phyloP scores from a whole-genome alignment of 2,113 vertebrate genomes.

The Clarias macrocephalus region DNA sequence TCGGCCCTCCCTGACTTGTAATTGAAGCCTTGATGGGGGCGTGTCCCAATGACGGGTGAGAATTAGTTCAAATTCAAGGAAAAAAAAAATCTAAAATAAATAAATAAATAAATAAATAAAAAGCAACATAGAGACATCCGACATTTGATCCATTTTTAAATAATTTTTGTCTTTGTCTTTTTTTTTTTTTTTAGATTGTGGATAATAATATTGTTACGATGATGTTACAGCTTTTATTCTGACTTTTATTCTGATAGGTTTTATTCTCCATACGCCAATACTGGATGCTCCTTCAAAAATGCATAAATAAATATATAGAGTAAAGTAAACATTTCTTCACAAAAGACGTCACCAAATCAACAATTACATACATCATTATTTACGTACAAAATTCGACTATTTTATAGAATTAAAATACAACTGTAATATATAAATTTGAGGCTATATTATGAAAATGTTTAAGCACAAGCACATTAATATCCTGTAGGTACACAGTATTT shows the following conservation, averaged over 20 bases:
- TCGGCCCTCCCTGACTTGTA: too few relatives aligned
- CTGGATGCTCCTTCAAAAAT: background rate
- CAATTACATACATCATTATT: background rate
- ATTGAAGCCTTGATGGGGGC: too few relatives aligned
- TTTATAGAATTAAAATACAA: too few relatives aligned
- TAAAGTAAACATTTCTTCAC: background rate
- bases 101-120: too few relatives aligned
- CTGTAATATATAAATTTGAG: background rate
- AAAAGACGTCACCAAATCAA: background rate
- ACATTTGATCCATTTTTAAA: background rate
- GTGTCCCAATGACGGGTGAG: too few relatives aligned
- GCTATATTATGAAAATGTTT: background rate
- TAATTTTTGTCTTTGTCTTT: too few relatives aligned
- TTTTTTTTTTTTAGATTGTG: too few relatives aligned
- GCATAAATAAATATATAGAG: too few relatives aligned
- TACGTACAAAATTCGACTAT: too few relatives aligned
- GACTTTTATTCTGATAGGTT: background rate
- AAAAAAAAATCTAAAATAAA: too few relatives aligned
- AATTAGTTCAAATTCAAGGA: too few relatives aligned
- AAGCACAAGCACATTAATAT: background rate
- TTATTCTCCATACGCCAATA: background rate
- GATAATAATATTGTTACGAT: too few relatives aligned
- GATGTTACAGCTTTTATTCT: background rate
- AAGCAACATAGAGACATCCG: background rate
- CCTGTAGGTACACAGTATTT: background rate